Conservation (phyloP, 1,140 invertebrate species). For the Bilobella aurantiaca region DNA sequence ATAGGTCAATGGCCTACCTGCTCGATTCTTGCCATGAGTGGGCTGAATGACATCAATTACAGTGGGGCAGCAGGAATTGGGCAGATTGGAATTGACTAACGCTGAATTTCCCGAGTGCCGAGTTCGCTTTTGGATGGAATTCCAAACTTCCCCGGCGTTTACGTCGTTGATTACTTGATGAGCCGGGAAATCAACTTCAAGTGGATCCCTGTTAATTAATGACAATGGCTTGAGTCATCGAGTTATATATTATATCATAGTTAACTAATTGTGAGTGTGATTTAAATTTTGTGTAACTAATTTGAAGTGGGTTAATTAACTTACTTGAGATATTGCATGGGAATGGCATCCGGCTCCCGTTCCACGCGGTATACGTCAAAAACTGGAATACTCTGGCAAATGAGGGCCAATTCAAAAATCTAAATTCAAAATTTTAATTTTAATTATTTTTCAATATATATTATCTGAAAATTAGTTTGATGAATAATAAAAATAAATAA, state of each 20-base stretch:
- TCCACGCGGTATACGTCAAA: constrained; percentile 1
- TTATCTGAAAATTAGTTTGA: too few relatives aligned
- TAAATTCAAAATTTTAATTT: neutral
- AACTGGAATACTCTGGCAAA: neutral
- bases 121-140: neutral
- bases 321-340: constrained; percentile 10
- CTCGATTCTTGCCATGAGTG: constrained; percentile 58
- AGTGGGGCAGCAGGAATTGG: constrained; percentile 57
- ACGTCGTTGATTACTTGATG: neutral
- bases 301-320: neutral
- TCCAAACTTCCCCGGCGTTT: neutral
- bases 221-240: neutral
- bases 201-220: constrained; percentile 4
- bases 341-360: constrained; percentile 1
- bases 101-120: neutral
- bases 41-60: constrained; percentile 65
- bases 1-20: constrained; percentile 17
- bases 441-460: neutral
- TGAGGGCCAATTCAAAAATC: neutral
- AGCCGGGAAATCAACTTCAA: constrained; percentile 6
- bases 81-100: neutral
- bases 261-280: neutral
- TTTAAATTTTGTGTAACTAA: neutral
- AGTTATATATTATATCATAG: neutral
- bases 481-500: too few relatives aligned